phyloP scores from a whole-genome alignment of 1,140 invertebrate species.

The Drosophila simulans region DNA sequence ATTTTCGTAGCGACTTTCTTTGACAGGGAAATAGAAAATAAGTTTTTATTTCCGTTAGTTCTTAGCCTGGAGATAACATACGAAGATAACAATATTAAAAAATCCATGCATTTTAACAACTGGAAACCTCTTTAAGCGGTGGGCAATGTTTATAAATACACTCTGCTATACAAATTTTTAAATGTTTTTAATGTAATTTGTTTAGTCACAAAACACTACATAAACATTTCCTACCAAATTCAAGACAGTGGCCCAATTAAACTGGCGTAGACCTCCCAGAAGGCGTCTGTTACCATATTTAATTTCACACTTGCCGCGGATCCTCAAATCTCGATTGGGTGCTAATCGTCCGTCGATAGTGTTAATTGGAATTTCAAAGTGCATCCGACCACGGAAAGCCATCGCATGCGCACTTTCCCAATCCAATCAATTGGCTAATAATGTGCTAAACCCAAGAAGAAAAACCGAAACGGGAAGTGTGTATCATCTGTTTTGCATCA shows the following conservation, averaged over 20 bases:
- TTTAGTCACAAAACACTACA: background rate
- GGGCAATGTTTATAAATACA: too few species aligned
- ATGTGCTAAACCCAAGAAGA: conserved; percentile 54
- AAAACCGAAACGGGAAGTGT: conserved; percentile 22
- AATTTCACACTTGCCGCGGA: conserved; percentile 32
- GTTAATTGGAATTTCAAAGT: conserved; percentile 67
- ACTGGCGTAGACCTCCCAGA: conserved; percentile 38
- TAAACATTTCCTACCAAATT: background rate
- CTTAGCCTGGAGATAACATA: background rate
- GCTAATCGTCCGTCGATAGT: conserved; percentile 52
- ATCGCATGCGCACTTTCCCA: conserved; percentile 41
- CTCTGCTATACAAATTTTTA: too few species aligned
- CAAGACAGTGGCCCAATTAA: conserved; percentile 6
- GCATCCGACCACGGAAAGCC: conserved; percentile 34
- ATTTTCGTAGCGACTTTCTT: conserved; percentile 29
- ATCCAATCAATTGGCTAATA: conserved; percentile 29
- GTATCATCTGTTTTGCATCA: conserved; percentile 70
- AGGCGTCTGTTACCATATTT: conserved; percentile 19
- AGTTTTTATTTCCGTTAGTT: conserved; percentile 38
- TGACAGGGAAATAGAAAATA: background rate
- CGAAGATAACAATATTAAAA: too few species aligned
- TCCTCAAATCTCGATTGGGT: conserved; percentile 45
- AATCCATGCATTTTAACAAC: too few species aligned
- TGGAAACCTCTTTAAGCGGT: too few species aligned
- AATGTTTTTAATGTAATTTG: too few species aligned